Conservation (phyloP, 2,113 vertebrate genomes). For the Stictonetta naevosa region DNA sequence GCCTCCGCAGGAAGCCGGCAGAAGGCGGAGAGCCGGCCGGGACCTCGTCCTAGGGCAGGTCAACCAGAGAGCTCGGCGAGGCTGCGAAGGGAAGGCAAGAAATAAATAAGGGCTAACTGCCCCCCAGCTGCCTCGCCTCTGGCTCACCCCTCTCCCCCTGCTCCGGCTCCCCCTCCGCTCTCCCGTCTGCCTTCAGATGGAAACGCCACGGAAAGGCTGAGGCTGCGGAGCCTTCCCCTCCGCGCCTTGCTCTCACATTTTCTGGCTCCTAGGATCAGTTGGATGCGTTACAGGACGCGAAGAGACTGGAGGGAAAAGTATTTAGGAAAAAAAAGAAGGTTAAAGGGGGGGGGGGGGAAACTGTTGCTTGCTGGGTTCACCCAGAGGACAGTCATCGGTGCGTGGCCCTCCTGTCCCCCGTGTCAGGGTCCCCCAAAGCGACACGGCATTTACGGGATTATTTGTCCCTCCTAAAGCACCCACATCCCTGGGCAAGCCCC, state of each 20-base stretch:
- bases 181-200: conserved; percentile 20
- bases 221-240: neutral
- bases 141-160: neutral
- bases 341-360: neutral
- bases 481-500: accelerated
- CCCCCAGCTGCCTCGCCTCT: conserved; percentile 48
- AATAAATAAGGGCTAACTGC: conserved; percentile 26
- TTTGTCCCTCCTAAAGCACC: neutral
- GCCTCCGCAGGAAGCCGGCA: accelerated
- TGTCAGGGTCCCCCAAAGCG: neutral
- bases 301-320: neutral
- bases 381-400: neutral
- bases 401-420: accelerated
- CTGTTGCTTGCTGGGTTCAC: neutral
- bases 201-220: neutral
- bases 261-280: neutral
- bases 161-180: neutral
- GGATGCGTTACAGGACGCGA: neutral
- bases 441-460: neutral
- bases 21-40: neutral
- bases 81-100: conserved; percentile 1
- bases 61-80: neutral
- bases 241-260: neutral
- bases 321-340: neutral
- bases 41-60: neutral